phyloP scores from a whole-genome alignment of 2,888 invertebrate genomes.

The Rhogogaster chlorosoma region DNA sequence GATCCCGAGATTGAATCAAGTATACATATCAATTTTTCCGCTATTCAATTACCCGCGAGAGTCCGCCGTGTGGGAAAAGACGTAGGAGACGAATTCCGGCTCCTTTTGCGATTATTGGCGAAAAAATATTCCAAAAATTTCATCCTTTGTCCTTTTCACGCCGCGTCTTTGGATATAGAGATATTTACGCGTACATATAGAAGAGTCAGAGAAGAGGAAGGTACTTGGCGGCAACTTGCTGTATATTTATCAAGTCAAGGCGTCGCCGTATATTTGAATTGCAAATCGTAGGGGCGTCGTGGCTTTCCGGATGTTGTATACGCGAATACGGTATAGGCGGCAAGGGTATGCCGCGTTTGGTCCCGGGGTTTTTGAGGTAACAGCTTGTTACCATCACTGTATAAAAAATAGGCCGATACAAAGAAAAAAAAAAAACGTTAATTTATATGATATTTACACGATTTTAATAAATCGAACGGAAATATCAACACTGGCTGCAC shows the following conservation, averaged over 20 bases:
- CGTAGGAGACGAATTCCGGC: background rate
- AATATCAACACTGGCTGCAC: background rate
- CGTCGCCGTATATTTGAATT: conserved; percentile 47
- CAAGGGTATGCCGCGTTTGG: background rate
- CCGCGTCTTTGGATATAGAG: background rate
- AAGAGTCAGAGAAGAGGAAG: conserved; percentile 2
- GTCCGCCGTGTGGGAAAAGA: too few species aligned
- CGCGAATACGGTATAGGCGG: conserved; percentile 8
- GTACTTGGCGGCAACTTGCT: conserved; percentile 38
- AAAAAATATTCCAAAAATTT: background rate
- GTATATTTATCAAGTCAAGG: conserved; percentile 51
- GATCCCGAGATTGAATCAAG: background rate
- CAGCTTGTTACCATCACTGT: conserved; percentile 32
- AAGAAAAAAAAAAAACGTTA: background rate
- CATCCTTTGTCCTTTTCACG: background rate
- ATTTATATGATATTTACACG: background rate
- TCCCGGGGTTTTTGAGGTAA: conserved; percentile 18
- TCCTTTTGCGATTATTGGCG: background rate
- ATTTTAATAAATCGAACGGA: background rate
- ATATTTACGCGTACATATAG: conserved; percentile 1
- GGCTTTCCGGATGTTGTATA: conserved; percentile 13
- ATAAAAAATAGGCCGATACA: background rate
- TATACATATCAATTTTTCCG: background rate
- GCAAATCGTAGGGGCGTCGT: conserved; percentile 38
- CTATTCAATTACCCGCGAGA: background rate